These are phyloP conservation scores for Scomber japonicus DNA, from an alignment of 2,113 vertebrate genomes.

Conservation along the genomic window DNA sequence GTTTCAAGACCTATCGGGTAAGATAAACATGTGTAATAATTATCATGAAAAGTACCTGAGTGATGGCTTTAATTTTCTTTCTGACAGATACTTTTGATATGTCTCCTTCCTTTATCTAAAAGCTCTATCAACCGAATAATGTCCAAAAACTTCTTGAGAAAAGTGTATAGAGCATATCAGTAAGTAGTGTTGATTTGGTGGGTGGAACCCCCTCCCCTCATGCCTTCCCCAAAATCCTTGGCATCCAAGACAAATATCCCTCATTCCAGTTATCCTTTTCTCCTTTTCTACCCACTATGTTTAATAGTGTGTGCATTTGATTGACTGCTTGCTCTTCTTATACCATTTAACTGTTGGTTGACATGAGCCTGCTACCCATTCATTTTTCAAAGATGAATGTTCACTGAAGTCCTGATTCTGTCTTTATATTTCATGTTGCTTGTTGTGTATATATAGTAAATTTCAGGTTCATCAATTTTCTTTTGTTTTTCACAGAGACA, in stretches of 20 bases:
- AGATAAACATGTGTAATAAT: constrained; percentile 57
- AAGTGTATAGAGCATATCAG: constrained; percentile 91
- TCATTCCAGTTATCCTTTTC: constrained; percentile 23
- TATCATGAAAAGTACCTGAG: neutral
- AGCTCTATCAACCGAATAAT: constrained; percentile 88
- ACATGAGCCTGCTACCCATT: constrained; percentile 23
- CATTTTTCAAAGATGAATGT: constrained; percentile 46
- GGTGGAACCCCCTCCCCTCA: constrained; percentile 43
- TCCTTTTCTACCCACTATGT: constrained; percentile 25
- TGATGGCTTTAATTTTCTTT: constrained; percentile 18
- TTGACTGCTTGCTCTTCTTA: constrained; percentile 26
- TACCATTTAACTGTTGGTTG: constrained; percentile 11
- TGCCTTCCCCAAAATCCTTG: constrained; percentile 45
- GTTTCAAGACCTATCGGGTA: constrained; percentile 99
- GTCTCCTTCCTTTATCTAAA: constrained; percentile 79
- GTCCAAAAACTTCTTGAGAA: constrained; percentile 92
- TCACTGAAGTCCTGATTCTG: neutral
- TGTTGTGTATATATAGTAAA: neutral
- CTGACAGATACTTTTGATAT: constrained; percentile 69
- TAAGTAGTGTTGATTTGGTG: constrained; percentile 83
- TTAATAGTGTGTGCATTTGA: constrained; percentile 12
- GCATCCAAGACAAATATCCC: constrained; percentile 16
- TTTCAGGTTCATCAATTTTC: neutral
- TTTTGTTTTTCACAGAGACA: constrained; percentile 87
- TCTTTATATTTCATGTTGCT: neutral